Evolutionary conservation across 2,113 vertebrate species (phyloP).

Genomic region (Amphilophus citrinellus): DNA sequence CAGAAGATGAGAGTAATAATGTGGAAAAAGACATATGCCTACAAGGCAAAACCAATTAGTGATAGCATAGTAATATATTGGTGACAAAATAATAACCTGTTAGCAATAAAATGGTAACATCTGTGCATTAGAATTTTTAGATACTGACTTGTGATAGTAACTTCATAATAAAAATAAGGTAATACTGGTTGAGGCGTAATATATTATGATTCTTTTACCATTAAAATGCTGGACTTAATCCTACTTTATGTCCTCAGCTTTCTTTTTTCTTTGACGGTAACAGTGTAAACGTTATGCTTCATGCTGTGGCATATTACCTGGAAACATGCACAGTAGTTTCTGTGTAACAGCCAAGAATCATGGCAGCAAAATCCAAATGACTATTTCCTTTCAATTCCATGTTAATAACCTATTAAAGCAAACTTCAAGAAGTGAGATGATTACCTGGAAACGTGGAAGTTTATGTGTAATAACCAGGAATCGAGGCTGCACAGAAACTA

Average conservation of each 20-base stretch:
- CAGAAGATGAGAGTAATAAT: too few relatives aligned
- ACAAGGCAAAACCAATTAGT: neutral
- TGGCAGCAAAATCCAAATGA: neutral
- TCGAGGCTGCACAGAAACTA: neutral
- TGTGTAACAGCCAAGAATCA: neutral
- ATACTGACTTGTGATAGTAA: neutral
- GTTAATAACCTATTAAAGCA: neutral
- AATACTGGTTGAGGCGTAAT: neutral
- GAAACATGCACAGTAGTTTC: neutral
- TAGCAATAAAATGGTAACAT: neutral
- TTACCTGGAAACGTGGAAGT: neutral
- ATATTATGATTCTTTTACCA: neutral
- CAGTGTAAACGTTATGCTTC: neutral
- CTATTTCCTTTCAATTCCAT: neutral
- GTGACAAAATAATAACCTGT: neutral
- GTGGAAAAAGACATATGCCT: too few relatives aligned
- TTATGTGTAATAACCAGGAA: neutral
- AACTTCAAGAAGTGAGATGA: neutral
- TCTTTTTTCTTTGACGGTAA: neutral
- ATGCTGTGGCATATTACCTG: neutral
- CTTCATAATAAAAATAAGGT: neutral
- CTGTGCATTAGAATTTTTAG: neutral
- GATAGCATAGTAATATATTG: neutral
- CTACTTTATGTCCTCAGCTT: neutral
- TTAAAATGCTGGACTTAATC: neutral